These are phyloP conservation scores for Mythimna albipuncta DNA, from an alignment of 2,888 invertebrate species.

Conservation along the genomic window DNA sequence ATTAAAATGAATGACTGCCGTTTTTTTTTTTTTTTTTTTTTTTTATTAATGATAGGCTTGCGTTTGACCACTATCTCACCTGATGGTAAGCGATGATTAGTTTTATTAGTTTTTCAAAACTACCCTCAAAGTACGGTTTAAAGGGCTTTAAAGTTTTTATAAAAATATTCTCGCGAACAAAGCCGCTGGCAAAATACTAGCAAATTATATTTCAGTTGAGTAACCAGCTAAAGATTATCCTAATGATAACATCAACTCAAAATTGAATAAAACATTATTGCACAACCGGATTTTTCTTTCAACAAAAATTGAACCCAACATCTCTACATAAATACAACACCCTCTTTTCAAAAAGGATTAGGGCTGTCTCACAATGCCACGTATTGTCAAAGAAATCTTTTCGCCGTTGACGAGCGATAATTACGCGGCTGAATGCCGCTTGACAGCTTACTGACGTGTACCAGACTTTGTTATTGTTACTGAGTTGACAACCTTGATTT, in stretches of 20 bases:
- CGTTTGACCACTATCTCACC: too few relatives aligned
- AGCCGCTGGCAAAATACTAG: neutral
- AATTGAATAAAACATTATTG: conserved; percentile 41
- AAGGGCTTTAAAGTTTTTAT: too few relatives aligned
- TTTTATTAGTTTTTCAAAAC: too few relatives aligned
- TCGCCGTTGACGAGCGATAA: conserved; percentile 81
- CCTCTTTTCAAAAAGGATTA: conserved; percentile 72
- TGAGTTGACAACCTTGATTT: conserved; percentile 45
- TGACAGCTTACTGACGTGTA: conserved; percentile 72
- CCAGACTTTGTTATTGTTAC: conserved; percentile 64
- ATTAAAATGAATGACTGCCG: too few relatives aligned
- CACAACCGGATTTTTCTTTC: conserved; percentile 38
- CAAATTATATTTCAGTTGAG: neutral
- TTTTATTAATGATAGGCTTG: too few relatives aligned
- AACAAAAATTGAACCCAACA: conserved; percentile 57
- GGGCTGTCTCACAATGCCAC: conserved; percentile 71
- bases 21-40: too few relatives aligned
- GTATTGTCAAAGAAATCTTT: conserved; percentile 78
- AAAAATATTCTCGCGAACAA: too few relatives aligned
- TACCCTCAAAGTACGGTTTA: too few relatives aligned
- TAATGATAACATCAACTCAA: conserved; percentile 40
- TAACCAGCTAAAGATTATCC: conserved; percentile 2
- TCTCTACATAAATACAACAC: conserved; percentile 62
- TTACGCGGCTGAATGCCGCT: conserved; percentile 82
- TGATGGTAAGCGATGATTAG: too few relatives aligned